Evolutionary conservation across 92 coral and sea anemone genomes (phyloP), one percentile per base, ranked within the genome.

Genomic region (Zoanthus sansibaricus): DNA sequence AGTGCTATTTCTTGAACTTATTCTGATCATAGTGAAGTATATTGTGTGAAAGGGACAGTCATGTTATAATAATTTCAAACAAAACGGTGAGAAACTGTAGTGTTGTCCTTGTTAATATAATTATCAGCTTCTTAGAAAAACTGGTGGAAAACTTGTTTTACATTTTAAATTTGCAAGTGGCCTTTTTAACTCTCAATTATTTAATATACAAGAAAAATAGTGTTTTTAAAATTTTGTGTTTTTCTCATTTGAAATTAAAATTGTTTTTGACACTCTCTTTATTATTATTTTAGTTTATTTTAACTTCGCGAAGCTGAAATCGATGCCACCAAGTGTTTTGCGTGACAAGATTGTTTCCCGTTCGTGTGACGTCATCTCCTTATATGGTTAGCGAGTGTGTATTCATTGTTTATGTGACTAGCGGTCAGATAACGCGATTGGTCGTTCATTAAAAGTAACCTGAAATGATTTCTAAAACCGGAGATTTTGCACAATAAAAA

Each of bases 351-450:
- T 67, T 21, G 64, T 46, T 66, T n/a, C 16, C 58, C 62, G 61
- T 74, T 49, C 46, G 85, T 58, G 85, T 80, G 85, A 80, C 75
- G 74, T 80, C 85, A 80, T 62, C 47, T 45, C 75, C 85, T 66
- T 80, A 80, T 80, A 66, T 80, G 85, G 85, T 20, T 21, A 49
- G 62, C 85, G 45, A 13, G 9, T 44, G 66, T 48, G 4, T 7
- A 8, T 7, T 64, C 73, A 64, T 80, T 80, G 75, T 80, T 80
- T 67, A 45, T 66, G 13, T 80, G 85, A 21, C 85, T 64, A 18
- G 71, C 58, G 25, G 18, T 12, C 21, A 17, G 45, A 7, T 14
- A 47, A 55, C 20, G 11, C 51, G 13, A 79, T 64, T 80, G 85
- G 75, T 47, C 66, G 18, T n/a, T 80, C 59, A 3, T 17, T 49